Evolutionary conservation across 30 jellyfish, hydroid and myxozoan species (phyloP).

Genomic region (Pelagia noctiluca): DNA sequence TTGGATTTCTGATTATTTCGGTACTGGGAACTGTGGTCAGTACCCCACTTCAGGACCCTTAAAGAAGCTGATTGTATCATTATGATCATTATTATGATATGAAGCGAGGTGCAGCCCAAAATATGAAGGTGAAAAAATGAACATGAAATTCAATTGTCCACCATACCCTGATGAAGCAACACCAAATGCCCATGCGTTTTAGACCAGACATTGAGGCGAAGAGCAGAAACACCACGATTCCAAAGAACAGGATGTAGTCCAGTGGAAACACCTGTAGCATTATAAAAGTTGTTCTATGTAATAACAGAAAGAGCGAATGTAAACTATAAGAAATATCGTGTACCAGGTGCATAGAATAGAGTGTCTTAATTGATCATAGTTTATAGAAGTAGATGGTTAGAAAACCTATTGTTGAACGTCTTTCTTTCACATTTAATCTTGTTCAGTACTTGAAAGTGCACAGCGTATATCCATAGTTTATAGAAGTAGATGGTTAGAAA

Average conservation of each 20-base stretch:
- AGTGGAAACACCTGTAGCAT: conserved; percentile 96
- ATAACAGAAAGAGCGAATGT: neutral
- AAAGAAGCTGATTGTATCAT: neutral
- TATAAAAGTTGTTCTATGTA: too few relatives aligned
- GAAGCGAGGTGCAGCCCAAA: neutral
- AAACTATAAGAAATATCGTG: neutral
- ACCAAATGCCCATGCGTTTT: conserved; percentile 91
- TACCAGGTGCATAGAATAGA: neutral
- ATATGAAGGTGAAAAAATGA: neutral
- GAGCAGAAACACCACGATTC: conserved; percentile 69
- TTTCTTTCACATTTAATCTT: too few relatives aligned
- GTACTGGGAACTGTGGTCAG: too few relatives aligned
- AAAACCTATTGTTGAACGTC: too few relatives aligned
- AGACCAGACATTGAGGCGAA: conserved; percentile 88
- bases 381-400: too few relatives aligned
- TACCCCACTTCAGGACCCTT: too few relatives aligned
- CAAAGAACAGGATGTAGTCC: conserved; percentile 76
- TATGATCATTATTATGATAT: neutral
- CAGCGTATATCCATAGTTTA: too few relatives aligned
- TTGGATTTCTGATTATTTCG: too few relatives aligned
- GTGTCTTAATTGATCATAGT: too few relatives aligned
- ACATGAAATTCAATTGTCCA: neutral
- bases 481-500: too few relatives aligned
- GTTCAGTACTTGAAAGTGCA: too few relatives aligned
- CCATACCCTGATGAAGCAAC: conserved; percentile 87